Conservation (phyloP, 2,113 vertebrate species). For the Bucco capensis region DNA sequence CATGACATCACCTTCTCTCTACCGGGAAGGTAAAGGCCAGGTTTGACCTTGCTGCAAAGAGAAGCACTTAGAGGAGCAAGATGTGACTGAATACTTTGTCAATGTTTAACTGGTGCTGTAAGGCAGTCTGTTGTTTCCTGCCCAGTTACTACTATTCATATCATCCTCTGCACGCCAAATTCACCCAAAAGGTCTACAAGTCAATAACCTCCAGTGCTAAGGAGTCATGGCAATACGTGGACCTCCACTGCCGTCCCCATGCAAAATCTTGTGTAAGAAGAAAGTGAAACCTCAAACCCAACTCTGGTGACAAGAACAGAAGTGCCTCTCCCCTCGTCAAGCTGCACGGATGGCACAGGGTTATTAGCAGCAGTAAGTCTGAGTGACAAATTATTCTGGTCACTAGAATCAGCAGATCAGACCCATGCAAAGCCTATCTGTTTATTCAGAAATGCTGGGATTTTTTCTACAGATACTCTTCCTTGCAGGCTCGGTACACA, state of each 20-base stretch:
- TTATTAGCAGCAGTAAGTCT: neutral
- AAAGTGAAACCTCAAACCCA: neutral
- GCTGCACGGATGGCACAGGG: neutral
- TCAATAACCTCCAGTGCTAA: neutral
- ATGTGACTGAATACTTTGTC: neutral
- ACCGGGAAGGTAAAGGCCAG: neutral
- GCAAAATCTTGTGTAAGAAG: neutral
- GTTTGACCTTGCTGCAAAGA: neutral
- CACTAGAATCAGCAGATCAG: slow-evolving; percentile 12
- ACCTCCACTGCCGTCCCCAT: neutral
- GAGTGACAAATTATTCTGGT: slow-evolving; percentile 18
- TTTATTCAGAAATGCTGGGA: neutral
- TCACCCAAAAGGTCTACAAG: neutral
- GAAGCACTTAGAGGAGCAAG: neutral
- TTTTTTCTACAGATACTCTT: neutral
- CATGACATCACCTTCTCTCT: neutral
- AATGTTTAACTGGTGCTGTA: neutral
- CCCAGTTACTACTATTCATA: neutral
- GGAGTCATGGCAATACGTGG: rapidly evolving
- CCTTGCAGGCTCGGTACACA: neutral
- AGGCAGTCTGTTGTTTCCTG: neutral
- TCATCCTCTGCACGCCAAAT: neutral
- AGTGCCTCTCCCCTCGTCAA: neutral
- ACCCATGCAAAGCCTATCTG: neutral
- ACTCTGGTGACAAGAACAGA: neutral